Base-by-base conservation (phyloP, 1,140 invertebrate genomes). In the Phthorimaea operculella region DNA sequence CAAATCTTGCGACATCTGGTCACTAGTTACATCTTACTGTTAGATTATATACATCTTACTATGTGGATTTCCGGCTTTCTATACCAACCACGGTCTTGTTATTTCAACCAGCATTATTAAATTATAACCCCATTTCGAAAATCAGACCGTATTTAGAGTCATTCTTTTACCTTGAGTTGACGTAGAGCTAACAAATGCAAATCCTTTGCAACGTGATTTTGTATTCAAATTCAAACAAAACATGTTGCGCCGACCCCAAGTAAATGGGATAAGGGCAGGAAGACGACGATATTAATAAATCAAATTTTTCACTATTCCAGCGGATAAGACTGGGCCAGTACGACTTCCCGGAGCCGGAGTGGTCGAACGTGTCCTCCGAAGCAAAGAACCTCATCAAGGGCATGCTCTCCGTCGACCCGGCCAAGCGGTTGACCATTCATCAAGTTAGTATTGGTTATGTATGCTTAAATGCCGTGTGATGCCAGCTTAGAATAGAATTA, bases 71-170 rank as follows among this genome's bases (percentile, higher is more conserved):
- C 98, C 98, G 18, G 98, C 98, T 16, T 99, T 99, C 87, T 99
- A 98, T 80, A 98, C 96, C 77, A 97, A 98, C 81, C 94, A 98
- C 73, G 98, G 98, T 0, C 87, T 97, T 33, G 96, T 98, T 7
- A 99, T 99, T 68, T 99, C 97, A 28, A 97, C 98, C 0, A 98
- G 98, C n/a, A 99, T 99, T 98, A 99, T 99, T 81, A 97, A 95
- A 75, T 81, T 85, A 67, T 14, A 14, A 16, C 36, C 3, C 36
- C 21, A 28, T 28, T 4, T 28, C 6, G n/a, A n/a, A n/a, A n/a
- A n/a, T n/a, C n/a, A n/a, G n/a, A n/a, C n/a, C n/a, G n/a, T n/a
- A n/a, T n/a, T n/a, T n/a, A n/a, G n/a, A n/a, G n/a, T n/a, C n/a
- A n/a, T n/a, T n/a, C n/a, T n/a, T n/a, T n/a, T n/a, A n/a, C n/a